Percentiles rank a stretch among this genome's conserved stretches.
These are phyloP conservation scores for Phymatocera aterrima DNA, from an alignment of 2,888 invertebrate species.

Conservation along the genomic window DNA sequence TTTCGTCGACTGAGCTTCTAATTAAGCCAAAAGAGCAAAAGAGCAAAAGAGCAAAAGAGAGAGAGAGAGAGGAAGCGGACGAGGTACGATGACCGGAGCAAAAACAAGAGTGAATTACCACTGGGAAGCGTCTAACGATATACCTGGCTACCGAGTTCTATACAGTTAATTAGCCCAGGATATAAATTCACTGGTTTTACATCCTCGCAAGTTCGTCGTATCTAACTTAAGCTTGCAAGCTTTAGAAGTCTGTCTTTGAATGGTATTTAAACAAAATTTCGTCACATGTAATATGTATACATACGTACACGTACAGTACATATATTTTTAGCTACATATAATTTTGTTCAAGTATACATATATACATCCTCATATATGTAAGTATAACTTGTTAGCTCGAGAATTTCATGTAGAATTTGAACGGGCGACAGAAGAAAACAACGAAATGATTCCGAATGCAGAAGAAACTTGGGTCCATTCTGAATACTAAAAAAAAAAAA, in stretches of 20 bases:
- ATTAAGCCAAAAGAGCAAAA: conserved; percentile 35
- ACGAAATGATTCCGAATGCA: no score
- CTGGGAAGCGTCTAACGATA: conserved; percentile 13
- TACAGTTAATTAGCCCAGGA: conserved; percentile 34
- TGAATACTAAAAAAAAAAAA: no score
- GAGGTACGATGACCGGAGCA: conserved; percentile 36
- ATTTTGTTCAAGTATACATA: no score
- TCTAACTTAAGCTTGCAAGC: background rate
- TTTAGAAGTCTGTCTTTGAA: background rate
- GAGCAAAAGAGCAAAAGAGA: no score
- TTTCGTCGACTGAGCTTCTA: conserved; percentile 40
- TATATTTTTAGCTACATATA: no score
- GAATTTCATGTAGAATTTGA: no score
- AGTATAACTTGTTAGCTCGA: no score
- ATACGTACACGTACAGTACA: no score
- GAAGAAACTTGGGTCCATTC: no score
- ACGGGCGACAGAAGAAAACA: no score
- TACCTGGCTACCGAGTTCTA: conserved; percentile 7
- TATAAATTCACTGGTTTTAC: conserved; percentile 22
- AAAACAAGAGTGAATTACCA: conserved; percentile 39
- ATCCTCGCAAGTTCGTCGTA: background rate
- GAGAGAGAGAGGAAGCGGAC: background rate
- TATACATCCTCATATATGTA: no score
- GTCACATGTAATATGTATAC: no score
- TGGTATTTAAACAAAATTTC: background rate